These are phyloP conservation scores for Erynnis tages DNA, from an alignment of 2,888 invertebrate species.

Conservation along the genomic window DNA sequence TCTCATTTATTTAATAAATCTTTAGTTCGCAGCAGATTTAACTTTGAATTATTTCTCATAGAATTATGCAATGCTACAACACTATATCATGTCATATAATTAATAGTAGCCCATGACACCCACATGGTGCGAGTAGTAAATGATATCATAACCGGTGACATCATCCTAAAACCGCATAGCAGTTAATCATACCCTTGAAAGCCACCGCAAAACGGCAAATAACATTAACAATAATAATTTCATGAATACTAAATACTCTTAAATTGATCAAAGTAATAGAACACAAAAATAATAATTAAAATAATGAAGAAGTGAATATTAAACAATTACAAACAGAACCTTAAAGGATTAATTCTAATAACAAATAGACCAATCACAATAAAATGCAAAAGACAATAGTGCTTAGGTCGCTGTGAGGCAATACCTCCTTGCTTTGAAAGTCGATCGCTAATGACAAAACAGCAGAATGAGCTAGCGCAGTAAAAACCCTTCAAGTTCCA, in stretches of 20 bases:
- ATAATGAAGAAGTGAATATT: no score
- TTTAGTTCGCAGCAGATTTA: no score
- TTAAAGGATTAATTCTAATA: neutral
- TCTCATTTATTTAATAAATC: no score
- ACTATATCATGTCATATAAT: no score
- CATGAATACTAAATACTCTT: no score
- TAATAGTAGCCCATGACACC: conserved; percentile 39
- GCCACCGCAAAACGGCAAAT: conserved; percentile 10
- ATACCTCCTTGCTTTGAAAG: conserved; percentile 20
- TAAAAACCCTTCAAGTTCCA: conserved; percentile 27
- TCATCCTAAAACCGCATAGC: conserved; percentile 35
- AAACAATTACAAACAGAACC: no score
- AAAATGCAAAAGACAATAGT: conserved; percentile 8
- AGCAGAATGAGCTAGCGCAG: conserved; percentile 20
- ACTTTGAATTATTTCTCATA: no score
- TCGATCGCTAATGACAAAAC: conserved; percentile 26
- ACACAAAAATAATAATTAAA: no score
- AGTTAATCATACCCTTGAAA: conserved; percentile 4
- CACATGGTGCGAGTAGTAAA: conserved; percentile 28
- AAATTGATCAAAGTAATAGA: no score
- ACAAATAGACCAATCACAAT: neutral
- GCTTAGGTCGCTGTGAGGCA: conserved; percentile 15
- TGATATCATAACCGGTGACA: conserved; percentile 52
- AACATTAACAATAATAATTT: neutral
- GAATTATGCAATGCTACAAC: no score